Evolutionary conservation across 2,113 vertebrate genomes (phyloP).

Genomic region (Casuarius casuarius): DNA sequence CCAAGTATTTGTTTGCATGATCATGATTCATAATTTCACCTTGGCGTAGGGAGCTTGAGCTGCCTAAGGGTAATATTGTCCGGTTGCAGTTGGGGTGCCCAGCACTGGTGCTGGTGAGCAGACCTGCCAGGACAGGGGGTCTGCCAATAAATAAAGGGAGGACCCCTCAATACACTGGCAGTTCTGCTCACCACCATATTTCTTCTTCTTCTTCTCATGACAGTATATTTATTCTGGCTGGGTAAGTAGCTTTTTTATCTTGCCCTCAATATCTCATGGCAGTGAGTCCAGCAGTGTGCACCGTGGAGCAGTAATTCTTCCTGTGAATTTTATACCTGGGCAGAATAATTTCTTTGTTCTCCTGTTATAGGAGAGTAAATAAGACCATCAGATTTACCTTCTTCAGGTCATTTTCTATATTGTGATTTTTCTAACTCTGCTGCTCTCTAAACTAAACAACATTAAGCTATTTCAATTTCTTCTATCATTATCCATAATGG

Average conservation of each 20-base stretch:
- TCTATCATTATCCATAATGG: slow-evolving; percentile 55
- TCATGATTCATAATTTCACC: background rate
- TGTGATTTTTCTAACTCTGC: slow-evolving; percentile 32
- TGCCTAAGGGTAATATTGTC: background rate
- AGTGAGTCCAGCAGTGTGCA: background rate
- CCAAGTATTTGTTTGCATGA: background rate
- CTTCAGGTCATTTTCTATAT: slow-evolving; percentile 34
- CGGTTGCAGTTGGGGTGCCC: background rate
- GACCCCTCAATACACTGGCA: background rate
- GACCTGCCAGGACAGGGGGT: background rate
- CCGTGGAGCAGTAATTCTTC: slow-evolving; percentile 47
- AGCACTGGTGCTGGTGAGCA: background rate
- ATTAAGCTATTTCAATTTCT: slow-evolving; percentile 54
- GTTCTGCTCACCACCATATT: background rate
- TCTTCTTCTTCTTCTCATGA: background rate
- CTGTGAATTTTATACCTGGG: slow-evolving; percentile 42
- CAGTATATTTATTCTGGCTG: slow-evolving; percentile 12
- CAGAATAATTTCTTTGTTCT: slow-evolving; percentile 60
- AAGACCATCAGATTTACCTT: slow-evolving; percentile 59
- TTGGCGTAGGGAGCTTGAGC: background rate
- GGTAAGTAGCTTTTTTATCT: slow-evolving; percentile 27
- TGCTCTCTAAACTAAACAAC: slow-evolving; percentile 41
- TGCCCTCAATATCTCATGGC: slow-evolving; percentile 31
- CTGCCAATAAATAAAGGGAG: background rate
- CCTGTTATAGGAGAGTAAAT: slow-evolving; percentile 26